phyloP scores from a whole-genome alignment of 2,888 invertebrate species.

The Parnassius orleans region DNA sequence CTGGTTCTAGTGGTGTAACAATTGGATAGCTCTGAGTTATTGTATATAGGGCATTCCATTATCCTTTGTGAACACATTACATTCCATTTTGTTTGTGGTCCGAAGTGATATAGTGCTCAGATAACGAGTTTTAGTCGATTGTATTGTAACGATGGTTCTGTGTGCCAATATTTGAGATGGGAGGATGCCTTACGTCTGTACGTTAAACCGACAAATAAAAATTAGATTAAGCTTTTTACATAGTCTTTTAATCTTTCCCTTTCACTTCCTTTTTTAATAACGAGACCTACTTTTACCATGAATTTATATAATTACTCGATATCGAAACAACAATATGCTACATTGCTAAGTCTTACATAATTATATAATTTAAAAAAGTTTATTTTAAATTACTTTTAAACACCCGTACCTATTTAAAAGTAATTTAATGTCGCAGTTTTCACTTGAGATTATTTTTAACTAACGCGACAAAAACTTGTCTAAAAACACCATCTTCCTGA shows the following conservation, averaged over 20 bases:
- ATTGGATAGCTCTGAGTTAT: slow-evolving; percentile 28
- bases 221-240: slow-evolving; percentile 75
- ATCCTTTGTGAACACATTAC: slow-evolving; percentile 48
- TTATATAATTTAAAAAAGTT: too few species aligned
- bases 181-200: slow-evolving; percentile 78
- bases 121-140: slow-evolving; percentile 47
- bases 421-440: too few species aligned
- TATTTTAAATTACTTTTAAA: too few species aligned
- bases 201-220: slow-evolving; percentile 80
- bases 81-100: slow-evolving; percentile 64
- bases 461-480: too few species aligned
- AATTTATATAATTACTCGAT: too few species aligned
- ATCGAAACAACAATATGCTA: too few species aligned
- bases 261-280: neutral
- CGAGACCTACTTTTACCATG: too few species aligned
- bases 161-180: slow-evolving; percentile 75
- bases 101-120: slow-evolving; percentile 64
- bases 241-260: slow-evolving; percentile 50
- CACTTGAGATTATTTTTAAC: too few species aligned
- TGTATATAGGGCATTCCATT: slow-evolving; percentile 58
- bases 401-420: too few species aligned
- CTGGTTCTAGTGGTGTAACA: slow-evolving; percentile 50
- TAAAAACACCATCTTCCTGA: too few species aligned
- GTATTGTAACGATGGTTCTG: slow-evolving; percentile 55
- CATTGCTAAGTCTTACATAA: too few species aligned